Evolutionary conservation across 2,797 vertebrate genomes (phyloP), one percentile per base, ranked within the genome.

Genomic region (Tokudaia muenninki): DNA sequence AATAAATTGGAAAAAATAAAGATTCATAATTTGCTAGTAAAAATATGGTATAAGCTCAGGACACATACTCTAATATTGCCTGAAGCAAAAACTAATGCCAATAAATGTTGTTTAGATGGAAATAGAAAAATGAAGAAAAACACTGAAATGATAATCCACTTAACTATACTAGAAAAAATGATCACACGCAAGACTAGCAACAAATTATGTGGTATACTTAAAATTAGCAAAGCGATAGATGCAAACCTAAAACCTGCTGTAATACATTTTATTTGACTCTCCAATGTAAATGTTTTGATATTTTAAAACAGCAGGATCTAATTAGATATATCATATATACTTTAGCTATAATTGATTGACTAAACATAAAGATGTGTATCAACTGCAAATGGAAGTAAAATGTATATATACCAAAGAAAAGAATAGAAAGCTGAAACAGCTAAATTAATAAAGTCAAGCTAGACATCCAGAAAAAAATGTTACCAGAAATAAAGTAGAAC

Each of bases 331-430:
- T 57, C 93, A 4, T 7, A 16, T 86, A 21, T 78, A 74, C 24
- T 57, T 57, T 57, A 57, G 14, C 50, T 74, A 72, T 41, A 78
- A 55, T 17, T 84, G 22, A 63, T 34, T 17, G 16, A 80, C 12
- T 87, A 87, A 92, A 92, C 72, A 63, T 61, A 95, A 95, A 94
- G n/a, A 72, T 34, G 22, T 3, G 31, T 78, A 87, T 50, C 44
- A 12, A 16, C 67, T 89, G 3, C 74, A 93, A 80, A 4, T 89
- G 41, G 82, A 94, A 82, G 44, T 10, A 34, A 52, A 52, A 34
- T n/a, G n/a, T 31, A 79, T 26, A 91, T 29, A 70, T 41, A 57
- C 13, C 83, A 57, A n/a, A 80, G 19, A 13, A 41, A n/a, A 67
- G 0, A 3, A 44, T 7, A 87, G 41, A 86, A 94, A 72, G 7